Conservation (phyloP, 35 echinoderm and acorn worm species). For the Apostichopus californicus region DNA sequence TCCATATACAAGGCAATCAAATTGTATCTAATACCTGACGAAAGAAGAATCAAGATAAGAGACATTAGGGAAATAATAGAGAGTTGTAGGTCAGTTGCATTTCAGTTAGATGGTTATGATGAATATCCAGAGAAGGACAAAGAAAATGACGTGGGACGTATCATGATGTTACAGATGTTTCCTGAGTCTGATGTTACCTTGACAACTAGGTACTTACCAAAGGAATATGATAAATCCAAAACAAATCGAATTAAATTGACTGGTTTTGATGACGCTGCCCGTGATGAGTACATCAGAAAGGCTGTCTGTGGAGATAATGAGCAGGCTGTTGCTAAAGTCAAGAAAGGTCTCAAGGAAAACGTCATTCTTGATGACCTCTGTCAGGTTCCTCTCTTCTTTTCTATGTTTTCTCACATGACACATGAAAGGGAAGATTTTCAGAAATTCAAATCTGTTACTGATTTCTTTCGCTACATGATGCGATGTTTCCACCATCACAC, state of each 20-base stretch:
- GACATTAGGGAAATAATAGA: not conserved
- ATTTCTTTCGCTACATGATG: not conserved
- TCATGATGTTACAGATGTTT: not conserved
- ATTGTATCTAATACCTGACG: not conserved
- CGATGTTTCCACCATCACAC: not conserved
- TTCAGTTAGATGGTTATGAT: not conserved
- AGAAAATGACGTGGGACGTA: not conserved
- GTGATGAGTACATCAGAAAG: not conserved
- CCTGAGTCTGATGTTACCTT: not conserved
- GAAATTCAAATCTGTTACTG: not conserved
- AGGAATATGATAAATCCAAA: not conserved
- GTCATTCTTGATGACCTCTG: too few relatives aligned
- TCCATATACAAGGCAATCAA: not conserved
- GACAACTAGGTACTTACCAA: not conserved
- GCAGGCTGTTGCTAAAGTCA: too few relatives aligned
- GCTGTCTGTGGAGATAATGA: not conserved
- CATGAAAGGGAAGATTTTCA: too few relatives aligned
- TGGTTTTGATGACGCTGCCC: not conserved
- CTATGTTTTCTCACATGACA: too few relatives aligned
- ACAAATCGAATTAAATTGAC: not conserved
- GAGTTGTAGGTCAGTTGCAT: not conserved
- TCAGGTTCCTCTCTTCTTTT: too few relatives aligned
- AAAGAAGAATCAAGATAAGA: not conserved
- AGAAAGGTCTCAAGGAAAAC: too few relatives aligned
- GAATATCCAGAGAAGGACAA: not conserved